A percentile compares a stretch with the other conserved stretches of the same genome.
Conservation (phyloP, 2,888 invertebrate genomes). For the Teleogryllus oceanicus region DNA sequence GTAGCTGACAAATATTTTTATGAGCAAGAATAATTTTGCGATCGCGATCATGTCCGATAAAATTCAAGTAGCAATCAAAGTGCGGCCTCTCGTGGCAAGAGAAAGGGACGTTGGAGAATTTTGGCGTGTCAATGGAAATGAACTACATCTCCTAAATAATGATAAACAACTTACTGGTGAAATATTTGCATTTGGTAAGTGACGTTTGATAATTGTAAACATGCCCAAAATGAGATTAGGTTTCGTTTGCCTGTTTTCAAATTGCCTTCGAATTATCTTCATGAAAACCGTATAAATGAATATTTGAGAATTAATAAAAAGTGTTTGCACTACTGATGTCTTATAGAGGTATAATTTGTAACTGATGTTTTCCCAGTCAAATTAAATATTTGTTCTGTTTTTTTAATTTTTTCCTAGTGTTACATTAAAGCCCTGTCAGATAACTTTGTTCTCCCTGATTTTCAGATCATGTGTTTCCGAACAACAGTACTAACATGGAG, state of each 20-base stretch:
- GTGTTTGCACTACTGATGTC: no score
- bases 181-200: conserved; percentile 45
- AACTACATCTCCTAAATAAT: conserved; percentile 46
- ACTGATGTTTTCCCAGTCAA: no score
- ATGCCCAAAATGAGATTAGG: no score
- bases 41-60: conserved; percentile 55
- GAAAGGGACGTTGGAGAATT: conserved; percentile 55
- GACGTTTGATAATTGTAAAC: background rate
- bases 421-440: background rate
- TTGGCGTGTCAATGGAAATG: background rate
- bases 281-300: no score
- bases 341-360: no score
- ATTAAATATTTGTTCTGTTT: no score
- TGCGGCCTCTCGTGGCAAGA: conserved; percentile 63
- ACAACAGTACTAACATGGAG: conserved; percentile 55
- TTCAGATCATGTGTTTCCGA: conserved; percentile 72
- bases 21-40: no score
- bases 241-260: no score
- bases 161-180: conserved; percentile 42
- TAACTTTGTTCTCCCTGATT: conserved; percentile 27
- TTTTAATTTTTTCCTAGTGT: no score
- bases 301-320: no score
- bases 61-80: conserved; percentile 74
- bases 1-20: no score
- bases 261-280: no score